A percentile compares a stretch with the other conserved stretches of the same genome.
phyloP scores from a whole-genome alignment of 2,888 invertebrate species.

The Zelleria hepariella region DNA sequence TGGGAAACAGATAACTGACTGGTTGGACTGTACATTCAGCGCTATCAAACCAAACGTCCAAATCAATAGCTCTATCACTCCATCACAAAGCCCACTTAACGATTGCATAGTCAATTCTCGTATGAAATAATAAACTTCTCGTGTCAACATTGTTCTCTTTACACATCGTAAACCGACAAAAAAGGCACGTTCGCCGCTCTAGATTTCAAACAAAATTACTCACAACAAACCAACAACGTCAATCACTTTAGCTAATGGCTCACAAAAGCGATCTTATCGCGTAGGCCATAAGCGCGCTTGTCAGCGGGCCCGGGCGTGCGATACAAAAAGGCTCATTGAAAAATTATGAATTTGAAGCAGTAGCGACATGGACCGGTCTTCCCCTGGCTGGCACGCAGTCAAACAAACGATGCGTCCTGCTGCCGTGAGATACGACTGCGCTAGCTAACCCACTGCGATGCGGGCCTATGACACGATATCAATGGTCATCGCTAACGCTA shows the following conservation, averaged over 20 bases:
- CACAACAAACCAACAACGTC: constrained; percentile 65
- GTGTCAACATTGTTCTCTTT: constrained; percentile 42
- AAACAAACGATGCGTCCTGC: constrained; percentile 42
- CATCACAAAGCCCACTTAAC: not conserved
- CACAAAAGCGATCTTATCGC: constrained; percentile 55
- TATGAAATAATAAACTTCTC: constrained; percentile 31
- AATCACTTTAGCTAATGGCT: constrained; percentile 68
- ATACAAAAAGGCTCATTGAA: constrained; percentile 49
- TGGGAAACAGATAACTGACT: no score
- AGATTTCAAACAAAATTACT: constrained; percentile 69
- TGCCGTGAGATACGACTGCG: constrained; percentile 1
- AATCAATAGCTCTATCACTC: not conserved
- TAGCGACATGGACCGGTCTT: constrained; percentile 37
- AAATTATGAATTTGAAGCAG: constrained; percentile 48
- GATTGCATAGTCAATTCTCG: not conserved
- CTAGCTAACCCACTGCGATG: not conserved
- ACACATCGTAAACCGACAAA: constrained; percentile 34
- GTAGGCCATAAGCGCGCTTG: constrained; percentile 55
- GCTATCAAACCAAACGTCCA: not conserved
- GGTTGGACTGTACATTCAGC: not conserved
- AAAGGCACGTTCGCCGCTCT: constrained; percentile 39
- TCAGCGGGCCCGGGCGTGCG: constrained; percentile 43
- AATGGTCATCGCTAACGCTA: constrained; percentile 26
- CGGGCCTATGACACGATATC: constrained; percentile 12
- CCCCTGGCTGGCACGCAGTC: constrained; percentile 11